Conservation (phyloP, 2,113 vertebrate genomes). For the Pseudonaja textilis region DNA sequence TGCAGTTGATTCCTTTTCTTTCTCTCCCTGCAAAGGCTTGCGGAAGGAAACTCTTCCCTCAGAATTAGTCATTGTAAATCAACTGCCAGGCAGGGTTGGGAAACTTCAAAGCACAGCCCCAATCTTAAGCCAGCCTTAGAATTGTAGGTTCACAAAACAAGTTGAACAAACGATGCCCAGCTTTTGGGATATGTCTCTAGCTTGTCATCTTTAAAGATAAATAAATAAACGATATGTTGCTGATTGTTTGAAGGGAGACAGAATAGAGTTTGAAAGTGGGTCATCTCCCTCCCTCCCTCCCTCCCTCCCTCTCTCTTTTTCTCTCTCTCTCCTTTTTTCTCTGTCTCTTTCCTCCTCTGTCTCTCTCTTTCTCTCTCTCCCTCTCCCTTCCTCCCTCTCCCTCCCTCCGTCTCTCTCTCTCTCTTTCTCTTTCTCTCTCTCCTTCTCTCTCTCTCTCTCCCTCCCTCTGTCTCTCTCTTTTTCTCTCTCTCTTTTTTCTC, state of each 20-base stretch:
- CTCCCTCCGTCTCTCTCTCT: not conserved
- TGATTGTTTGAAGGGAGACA: slow-evolving; percentile 42
- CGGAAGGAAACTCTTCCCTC: slow-evolving; percentile 56
- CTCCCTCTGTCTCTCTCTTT: fast-evolving
- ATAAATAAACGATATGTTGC: slow-evolving; percentile 18
- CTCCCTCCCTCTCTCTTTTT: too few relatives aligned
- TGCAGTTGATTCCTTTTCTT: slow-evolving; percentile 55
- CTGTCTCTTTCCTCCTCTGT: too few relatives aligned
- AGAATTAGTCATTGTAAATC: slow-evolving; percentile 64
- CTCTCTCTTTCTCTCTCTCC: not conserved
- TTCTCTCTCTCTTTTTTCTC: too few relatives aligned
- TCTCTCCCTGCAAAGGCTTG: slow-evolving; percentile 60
- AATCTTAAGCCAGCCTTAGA: slow-evolving; percentile 61
- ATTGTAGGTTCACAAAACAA: slow-evolving; percentile 36
- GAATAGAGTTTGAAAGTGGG: slow-evolving; percentile 36
- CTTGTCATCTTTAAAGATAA: slow-evolving; percentile 47
- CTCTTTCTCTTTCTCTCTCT: too few relatives aligned
- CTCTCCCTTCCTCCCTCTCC: too few relatives aligned
- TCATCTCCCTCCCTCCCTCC: not conserved
- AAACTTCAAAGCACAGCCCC: slow-evolving; percentile 25
- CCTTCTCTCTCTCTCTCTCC: too few relatives aligned
- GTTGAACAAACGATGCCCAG: slow-evolving; percentile 21
- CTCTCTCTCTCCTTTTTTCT: too few relatives aligned
- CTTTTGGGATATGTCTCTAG: slow-evolving; percentile 40
- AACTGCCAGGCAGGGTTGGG: slow-evolving; percentile 40